Evolutionary conservation across 2,888 invertebrate genomes (phyloP).

Genomic region (Caenorhabditis zanzibari): DNA sequence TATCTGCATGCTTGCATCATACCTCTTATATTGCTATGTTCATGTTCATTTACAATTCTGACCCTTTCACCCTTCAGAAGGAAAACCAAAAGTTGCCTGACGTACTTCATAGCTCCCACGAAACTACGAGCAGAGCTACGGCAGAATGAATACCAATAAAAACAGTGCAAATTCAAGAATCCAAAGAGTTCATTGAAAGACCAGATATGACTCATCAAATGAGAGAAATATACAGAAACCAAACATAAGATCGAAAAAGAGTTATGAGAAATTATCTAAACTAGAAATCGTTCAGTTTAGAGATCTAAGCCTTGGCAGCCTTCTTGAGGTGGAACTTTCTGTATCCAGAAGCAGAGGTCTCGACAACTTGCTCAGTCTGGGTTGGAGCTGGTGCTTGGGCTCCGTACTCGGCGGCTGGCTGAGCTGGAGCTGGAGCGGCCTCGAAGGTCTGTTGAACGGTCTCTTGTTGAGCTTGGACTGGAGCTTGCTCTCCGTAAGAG

Average conservation of each 20-base stretch:
- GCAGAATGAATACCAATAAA: too few relatives aligned
- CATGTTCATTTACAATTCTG: too few relatives aligned
- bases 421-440: constrained; percentile 48
- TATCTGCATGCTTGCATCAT: too few relatives aligned
- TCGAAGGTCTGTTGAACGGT: constrained; percentile 49
- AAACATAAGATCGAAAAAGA: neutral
- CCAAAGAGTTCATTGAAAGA: constrained; percentile 57
- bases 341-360: constrained; percentile 62
- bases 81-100: too few relatives aligned
- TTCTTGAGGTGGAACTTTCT: constrained; percentile 61
- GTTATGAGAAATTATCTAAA: constrained; percentile 14
- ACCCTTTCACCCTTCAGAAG: too few relatives aligned
- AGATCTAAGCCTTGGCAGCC: constrained; percentile 61
- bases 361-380: constrained; percentile 57
- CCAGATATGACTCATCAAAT: constrained; percentile 44
- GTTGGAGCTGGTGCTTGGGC: constrained; percentile 43
- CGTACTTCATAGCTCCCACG: too few relatives aligned
- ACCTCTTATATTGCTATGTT: too few relatives aligned
- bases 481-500: constrained; percentile 61
- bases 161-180: too few relatives aligned
- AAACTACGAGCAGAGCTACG: too few relatives aligned
- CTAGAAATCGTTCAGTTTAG: neutral
- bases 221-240: constrained; percentile 66
- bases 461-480: constrained; percentile 44
- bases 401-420: constrained; percentile 55